Evolutionary conservation across 2,113 vertebrate species (phyloP), one percentile per base, ranked within the genome.

Genomic region (Myotis brandtii): DNA sequence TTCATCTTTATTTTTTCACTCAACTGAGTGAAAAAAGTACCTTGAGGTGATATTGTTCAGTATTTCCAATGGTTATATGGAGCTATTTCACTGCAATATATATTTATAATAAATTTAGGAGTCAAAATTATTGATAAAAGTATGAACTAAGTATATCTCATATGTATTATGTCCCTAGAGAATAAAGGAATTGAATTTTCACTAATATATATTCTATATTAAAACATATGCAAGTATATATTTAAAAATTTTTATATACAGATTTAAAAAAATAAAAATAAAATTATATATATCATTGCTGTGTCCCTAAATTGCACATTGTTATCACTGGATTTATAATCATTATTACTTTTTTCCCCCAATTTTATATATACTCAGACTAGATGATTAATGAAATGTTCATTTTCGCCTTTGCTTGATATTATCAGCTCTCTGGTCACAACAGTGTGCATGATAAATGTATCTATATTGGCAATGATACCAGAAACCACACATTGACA

Each of bases 351-450:
- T 8, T 76, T 89, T 98, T 5, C 98, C 99, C 81, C 54, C 99
- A 43, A 16, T 98, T n/a, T 94, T 99, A 3, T 99, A 99, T 96
- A 3, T 98, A 37, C 86, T 99, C 10, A 98, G 97, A 80, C 97
- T 99, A 70, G 98, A 99, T 93, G 85, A 59, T 86, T 13, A 87
- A 43, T 99, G 64, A 97, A 96, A 2, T 97, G 98, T 84, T 96
- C 99, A n/a, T 98, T 98, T 95, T 99, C 99, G 99, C 99, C 99
- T 25, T 90, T 99, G 37, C 96, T 99, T 89, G 99, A 54, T 79
- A 89, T 67, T 6, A 21, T 79, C 87, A 89, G 21, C n/a, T 54
- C 25, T 40, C 75, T 89, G 62, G 62, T 64, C 89, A 97, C 98
- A 77, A 98, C 98, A 0, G 2, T 98, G 82, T 99, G 98, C 96